phyloP scores from a whole-genome alignment of 2,113 vertebrate species.

The Datnioides undecimradiatus region DNA sequence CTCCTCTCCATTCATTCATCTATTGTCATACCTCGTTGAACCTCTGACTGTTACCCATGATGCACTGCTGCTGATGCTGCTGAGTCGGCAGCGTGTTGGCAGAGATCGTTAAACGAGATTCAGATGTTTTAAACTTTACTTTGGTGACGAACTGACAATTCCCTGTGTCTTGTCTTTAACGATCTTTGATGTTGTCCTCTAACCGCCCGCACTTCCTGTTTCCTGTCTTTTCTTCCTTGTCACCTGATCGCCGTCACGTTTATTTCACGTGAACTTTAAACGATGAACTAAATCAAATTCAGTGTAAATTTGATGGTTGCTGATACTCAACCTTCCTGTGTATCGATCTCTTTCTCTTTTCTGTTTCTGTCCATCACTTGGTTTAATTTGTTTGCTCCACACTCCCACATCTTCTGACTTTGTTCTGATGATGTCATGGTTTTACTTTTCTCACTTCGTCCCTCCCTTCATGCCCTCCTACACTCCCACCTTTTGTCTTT shows the following conservation, averaged over 20 bases:
- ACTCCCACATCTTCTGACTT: constrained; percentile 37
- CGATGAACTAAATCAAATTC: constrained; percentile 66
- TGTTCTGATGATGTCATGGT: constrained; percentile 59
- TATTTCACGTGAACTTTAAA: constrained; percentile 24
- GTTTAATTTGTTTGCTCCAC: constrained; percentile 23
- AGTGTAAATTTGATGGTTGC: constrained; percentile 64
- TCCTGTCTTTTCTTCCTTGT: constrained; percentile 26
- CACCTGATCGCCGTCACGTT: constrained; percentile 26
- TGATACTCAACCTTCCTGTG: constrained; percentile 28
- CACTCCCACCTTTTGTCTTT: constrained; percentile 72
- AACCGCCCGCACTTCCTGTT: constrained; percentile 53
- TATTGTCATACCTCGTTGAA: constrained; percentile 20
- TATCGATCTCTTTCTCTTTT: constrained; percentile 8
- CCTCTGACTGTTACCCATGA: constrained; percentile 15
- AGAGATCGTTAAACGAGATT: constrained; percentile 68
- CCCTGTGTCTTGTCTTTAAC: constrained; percentile 71
- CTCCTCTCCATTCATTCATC: constrained; percentile 48
- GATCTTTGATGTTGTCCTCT: constrained; percentile 66
- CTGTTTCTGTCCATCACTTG: background rate
- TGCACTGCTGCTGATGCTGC: constrained; percentile 35
- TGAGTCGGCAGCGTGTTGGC: background rate
- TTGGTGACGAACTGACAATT: background rate
- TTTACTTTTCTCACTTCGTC: constrained; percentile 49
- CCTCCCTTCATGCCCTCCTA: constrained; percentile 57
- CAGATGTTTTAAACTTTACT: constrained; percentile 13